phyloP scores from a whole-genome alignment of 2,113 vertebrate species.

The Sander vitreus region DNA sequence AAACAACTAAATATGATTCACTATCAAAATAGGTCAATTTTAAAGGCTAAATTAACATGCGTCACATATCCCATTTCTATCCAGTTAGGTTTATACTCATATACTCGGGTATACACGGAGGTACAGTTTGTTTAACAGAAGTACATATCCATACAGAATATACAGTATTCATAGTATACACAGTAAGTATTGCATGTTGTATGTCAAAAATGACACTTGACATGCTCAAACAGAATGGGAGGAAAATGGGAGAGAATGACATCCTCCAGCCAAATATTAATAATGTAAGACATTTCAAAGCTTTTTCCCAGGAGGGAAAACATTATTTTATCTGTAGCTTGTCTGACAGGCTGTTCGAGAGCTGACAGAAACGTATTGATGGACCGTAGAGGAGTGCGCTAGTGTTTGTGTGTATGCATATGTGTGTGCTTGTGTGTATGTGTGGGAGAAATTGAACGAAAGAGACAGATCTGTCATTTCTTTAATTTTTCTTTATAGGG shows the following conservation, averaged over 20 bases:
- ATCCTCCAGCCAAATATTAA: constrained; percentile 74
- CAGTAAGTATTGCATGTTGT: neutral
- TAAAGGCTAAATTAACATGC: constrained; percentile 2
- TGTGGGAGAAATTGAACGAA: constrained; percentile 41
- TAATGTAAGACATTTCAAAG: constrained; percentile 75
- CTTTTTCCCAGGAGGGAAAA: constrained; percentile 69
- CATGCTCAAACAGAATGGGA: constrained; percentile 8
- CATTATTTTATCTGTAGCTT: constrained; percentile 77
- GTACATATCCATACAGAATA: neutral
- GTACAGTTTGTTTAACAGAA: neutral
- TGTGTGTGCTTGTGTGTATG: constrained; percentile 23
- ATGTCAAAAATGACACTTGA: constrained; percentile 30
- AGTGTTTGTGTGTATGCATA: constrained; percentile 38
- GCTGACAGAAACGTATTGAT: constrained; percentile 71
- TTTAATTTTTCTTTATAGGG: no score
- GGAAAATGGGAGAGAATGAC: constrained; percentile 44
- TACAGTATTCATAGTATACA: constrained; percentile 11
- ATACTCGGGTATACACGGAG: neutral
- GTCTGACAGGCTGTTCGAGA: constrained; percentile 71
- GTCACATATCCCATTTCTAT: neutral
- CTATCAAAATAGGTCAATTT: neutral
- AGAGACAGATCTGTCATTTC: constrained; percentile 71
- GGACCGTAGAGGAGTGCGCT: constrained; percentile 40
- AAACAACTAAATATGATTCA: neutral
- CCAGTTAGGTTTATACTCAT: neutral